These are phyloP conservation scores for Netelia fuscicornis DNA, from an alignment of 2,888 invertebrate genomes.

Conservation along the genomic window DNA sequence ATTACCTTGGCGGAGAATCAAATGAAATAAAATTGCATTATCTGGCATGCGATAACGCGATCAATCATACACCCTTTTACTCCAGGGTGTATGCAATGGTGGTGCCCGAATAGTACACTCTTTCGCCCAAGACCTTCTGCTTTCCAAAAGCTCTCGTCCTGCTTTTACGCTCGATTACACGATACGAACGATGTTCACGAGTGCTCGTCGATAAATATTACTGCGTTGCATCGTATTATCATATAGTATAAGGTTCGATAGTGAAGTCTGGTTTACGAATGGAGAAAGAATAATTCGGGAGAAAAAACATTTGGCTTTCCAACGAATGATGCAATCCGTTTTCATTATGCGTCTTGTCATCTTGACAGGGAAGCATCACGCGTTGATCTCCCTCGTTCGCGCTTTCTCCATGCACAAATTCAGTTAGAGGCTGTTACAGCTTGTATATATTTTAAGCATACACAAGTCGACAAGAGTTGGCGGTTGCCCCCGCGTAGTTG, in stretches of 20 bases:
- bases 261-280: background rate
- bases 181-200: conserved; percentile 39
- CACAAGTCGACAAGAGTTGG: conserved; percentile 57
- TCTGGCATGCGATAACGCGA: conserved; percentile 83
- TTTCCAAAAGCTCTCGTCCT: conserved; percentile 43
- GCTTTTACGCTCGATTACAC: conserved; percentile 31
- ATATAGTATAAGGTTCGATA: no score
- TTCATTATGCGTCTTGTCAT: background rate
- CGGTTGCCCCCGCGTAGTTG: conserved; percentile 75
- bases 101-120: conserved; percentile 56
- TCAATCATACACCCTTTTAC: conserved; percentile 83
- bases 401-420: conserved; percentile 1
- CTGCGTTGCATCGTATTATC: no score
- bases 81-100: conserved; percentile 60
- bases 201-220: conserved; percentile 22
- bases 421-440: background rate
- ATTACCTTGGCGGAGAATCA: conserved; percentile 83
- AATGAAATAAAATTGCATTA: conserved; percentile 85
- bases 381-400: conserved; percentile 8
- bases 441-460: background rate
- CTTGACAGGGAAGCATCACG: background rate
- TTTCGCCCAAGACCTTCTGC: conserved; percentile 1
- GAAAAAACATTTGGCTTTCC: background rate
- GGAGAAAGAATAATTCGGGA: background rate
- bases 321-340: background rate